Evolutionary conservation across 2,113 vertebrate genomes (phyloP), one percentile per base, ranked within the genome.

Genomic region (Regulus satrapa): DNA sequence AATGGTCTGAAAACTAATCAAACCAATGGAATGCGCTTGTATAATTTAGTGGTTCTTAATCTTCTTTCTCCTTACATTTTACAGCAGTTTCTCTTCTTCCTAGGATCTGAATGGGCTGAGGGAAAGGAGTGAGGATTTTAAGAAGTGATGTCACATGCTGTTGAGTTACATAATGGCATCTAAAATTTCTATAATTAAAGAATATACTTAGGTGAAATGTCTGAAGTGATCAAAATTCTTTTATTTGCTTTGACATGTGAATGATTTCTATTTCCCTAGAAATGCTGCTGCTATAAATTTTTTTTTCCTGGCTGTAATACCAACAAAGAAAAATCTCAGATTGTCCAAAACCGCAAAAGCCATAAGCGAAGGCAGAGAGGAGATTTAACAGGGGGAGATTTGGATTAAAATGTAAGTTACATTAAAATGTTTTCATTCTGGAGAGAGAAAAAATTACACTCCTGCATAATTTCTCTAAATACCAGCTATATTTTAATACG

Each of bases 391-490:
- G 58, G 10, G 29, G n/a, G 20, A 64, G 73, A 73, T 93, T 94
- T 94, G 83, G 16, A 81, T 96, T 91, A 79, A 84, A 77, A 89
- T 79, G 14, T 78, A 85, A 81, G 52, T 82, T 92, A 76, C 38
- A 55, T 83, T 89, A 86, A 91, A 94, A 86, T 77, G 36, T 68
- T 56, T 81, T 81, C 31, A 34, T 95, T 81, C 17, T 72, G 52
- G 64, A 56, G 48, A 36, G 14, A 73, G 66, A 71, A 85, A 49
- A 91, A 68, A 83, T 84, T 78, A 81, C 59, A 69, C 12, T 94
- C n/a, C 34, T 86, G 75, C 26, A 76, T 86, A 90, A 88, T 81
- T 89, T 93, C 67, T 94, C 51, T 89, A 89, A 94, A 92, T 66
- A 88, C 41, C 0, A 0, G 38, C 32, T 89, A 51, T 86, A 86